A percentile compares a stretch with the other conserved stretches of the same genome.
Evolutionary conservation across 2,888 invertebrate species (phyloP).

Genomic region (Brachylomia viminalis): DNA sequence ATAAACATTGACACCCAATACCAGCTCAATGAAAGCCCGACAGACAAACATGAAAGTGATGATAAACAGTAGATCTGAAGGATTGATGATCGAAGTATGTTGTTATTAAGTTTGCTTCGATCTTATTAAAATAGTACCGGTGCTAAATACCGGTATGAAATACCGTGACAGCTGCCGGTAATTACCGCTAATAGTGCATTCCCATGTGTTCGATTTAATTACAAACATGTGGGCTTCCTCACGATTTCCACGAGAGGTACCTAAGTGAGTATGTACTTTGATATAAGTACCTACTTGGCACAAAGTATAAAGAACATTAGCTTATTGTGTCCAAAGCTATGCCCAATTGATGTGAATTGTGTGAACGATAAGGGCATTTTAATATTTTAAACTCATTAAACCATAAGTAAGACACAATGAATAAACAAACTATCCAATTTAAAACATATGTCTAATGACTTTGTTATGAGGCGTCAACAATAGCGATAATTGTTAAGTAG

Average conservation of each 20-base stretch:
- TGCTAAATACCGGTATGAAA: constrained; percentile 26
- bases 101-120: constrained; percentile 1
- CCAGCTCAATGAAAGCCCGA: no score
- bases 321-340: background rate
- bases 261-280: background rate
- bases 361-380: background rate
- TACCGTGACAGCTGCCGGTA: constrained; percentile 34
- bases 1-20: no score
- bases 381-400: background rate
- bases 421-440: background rate
- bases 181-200: constrained; percentile 30
- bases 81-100: background rate
- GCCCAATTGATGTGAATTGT: background rate
- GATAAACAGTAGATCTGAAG: background rate
- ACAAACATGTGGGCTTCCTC: constrained; percentile 38
- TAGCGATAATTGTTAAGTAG: background rate
- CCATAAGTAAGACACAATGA: background rate
- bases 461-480: constrained; percentile 1
- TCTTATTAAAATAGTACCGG: constrained; percentile 14
- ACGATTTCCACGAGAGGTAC: constrained; percentile 20
- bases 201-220: constrained; percentile 37
- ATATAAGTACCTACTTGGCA: background rate
- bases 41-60: no score
- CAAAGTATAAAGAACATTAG: background rate
- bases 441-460: background rate